A percentile compares a stretch with the other conserved stretches of the same genome.
Evolutionary conservation across 2,888 invertebrate species (phyloP).

Genomic region (Habroteleia sp.): DNA sequence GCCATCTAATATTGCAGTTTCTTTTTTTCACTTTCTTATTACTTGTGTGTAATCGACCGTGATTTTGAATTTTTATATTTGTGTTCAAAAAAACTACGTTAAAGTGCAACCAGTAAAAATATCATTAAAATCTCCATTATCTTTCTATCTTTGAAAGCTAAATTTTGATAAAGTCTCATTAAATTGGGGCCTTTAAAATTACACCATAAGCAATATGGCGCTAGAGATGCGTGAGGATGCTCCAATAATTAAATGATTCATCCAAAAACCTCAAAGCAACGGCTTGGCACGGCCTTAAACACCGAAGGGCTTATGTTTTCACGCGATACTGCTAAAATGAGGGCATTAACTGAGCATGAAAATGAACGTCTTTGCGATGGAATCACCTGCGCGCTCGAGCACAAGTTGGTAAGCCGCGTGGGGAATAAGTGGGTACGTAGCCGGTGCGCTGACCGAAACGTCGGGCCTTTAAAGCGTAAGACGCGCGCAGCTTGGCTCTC

Average conservation of each 20-base stretch:
- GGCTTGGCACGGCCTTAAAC: conserved; percentile 5
- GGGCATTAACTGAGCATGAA: conserved; percentile 64
- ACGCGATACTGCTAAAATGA: conserved; percentile 35
- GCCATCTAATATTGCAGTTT: no score
- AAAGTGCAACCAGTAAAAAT: no score
- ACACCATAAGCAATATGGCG: no score
- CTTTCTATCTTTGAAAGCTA: no score
- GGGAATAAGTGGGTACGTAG: conserved; percentile 36
- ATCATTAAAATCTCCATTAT: no score
- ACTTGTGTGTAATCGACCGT: no score
- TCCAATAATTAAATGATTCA: conserved; percentile 20
- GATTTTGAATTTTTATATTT: no score
- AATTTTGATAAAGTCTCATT: no score
- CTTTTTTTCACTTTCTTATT: no score
- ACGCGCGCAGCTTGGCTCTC: conserved; percentile 65
- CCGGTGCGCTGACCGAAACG: conserved; percentile 43
- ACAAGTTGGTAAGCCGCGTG: conserved; percentile 51
- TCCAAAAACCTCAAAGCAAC: conserved; percentile 8
- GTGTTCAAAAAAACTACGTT: no score
- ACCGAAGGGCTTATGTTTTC: conserved; percentile 25
- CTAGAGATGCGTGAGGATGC: no score
- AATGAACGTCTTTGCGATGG: conserved; percentile 65
- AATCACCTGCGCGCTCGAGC: conserved; percentile 68
- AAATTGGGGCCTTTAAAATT: no score
- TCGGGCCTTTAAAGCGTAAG: conserved; percentile 43